Evolutionary conservation across 2,113 vertebrate species (phyloP).

Genomic region (Chaetorhynchus papuensis): DNA sequence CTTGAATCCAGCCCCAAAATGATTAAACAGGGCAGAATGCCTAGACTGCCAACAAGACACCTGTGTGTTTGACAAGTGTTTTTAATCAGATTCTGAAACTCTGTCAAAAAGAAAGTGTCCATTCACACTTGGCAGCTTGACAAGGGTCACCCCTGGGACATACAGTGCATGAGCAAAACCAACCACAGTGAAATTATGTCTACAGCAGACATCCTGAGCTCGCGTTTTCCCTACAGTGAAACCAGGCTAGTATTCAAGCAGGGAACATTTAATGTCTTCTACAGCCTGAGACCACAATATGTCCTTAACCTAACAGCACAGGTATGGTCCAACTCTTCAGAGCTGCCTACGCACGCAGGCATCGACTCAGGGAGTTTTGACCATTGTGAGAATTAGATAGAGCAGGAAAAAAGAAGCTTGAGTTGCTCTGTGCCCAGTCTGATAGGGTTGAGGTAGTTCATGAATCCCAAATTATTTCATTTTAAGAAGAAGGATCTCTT

Average conservation of each 20-base stretch:
- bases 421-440: background rate
- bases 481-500: background rate
- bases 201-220: background rate
- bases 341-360: background rate
- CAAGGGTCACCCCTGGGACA: background rate
- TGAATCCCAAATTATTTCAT: constrained; percentile 18
- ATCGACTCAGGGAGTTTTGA: background rate
- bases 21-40: background rate
- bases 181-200: background rate
- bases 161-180: background rate
- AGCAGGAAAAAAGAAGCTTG: background rate
- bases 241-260: background rate
- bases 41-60: background rate
- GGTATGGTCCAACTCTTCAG: background rate
- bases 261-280: background rate
- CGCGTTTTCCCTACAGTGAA: background rate
- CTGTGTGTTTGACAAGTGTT: background rate
- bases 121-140: background rate
- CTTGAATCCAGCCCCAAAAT: background rate
- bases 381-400: background rate
- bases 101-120: background rate
- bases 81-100: background rate
- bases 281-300: background rate
- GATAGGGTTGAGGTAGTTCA: background rate
- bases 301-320: background rate